A percentile compares a stretch with the other conserved stretches of the same genome.
phyloP scores from a whole-genome alignment of 2,113 vertebrate genomes.

The Hiodon alosoides region DNA sequence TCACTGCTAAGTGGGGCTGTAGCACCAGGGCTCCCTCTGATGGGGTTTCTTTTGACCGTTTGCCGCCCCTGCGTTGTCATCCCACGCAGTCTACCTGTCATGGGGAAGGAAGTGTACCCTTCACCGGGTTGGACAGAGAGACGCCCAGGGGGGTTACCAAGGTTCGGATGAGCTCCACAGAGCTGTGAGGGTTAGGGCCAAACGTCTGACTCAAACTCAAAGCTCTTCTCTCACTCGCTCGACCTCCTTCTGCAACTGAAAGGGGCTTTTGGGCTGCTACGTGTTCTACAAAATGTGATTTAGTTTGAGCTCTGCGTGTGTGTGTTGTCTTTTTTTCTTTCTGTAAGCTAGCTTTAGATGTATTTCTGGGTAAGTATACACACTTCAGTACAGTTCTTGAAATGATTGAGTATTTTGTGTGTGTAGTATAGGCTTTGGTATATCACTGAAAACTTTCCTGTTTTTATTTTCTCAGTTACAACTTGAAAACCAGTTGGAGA shows the following conservation, averaged over 20 bases:
- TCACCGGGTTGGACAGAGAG: background rate
- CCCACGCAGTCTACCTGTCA: no score
- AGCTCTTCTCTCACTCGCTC: background rate
- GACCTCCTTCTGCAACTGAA: no score
- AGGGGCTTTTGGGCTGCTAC: no score
- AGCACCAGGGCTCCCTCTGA: background rate
- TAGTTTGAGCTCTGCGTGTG: background rate
- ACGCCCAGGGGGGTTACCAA: background rate
- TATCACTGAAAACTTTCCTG: background rate
- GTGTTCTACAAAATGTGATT: no score
- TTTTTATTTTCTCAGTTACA: background rate
- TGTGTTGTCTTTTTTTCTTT: background rate
- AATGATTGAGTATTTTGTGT: background rate
- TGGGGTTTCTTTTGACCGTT: background rate
- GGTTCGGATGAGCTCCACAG: background rate
- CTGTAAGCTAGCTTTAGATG: background rate
- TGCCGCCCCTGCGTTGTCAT: no score
- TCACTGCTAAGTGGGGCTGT: background rate
- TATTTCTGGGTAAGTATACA: background rate
- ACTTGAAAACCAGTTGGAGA: background rate
- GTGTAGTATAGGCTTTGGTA: no score
- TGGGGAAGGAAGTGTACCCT: no score
- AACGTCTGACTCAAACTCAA: slow-evolving; percentile 2
- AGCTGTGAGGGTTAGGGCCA: no score
- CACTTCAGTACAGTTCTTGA: background rate